Conservation (phyloP, 2,797 vertebrate species). For the Mus minutoides region DNA sequence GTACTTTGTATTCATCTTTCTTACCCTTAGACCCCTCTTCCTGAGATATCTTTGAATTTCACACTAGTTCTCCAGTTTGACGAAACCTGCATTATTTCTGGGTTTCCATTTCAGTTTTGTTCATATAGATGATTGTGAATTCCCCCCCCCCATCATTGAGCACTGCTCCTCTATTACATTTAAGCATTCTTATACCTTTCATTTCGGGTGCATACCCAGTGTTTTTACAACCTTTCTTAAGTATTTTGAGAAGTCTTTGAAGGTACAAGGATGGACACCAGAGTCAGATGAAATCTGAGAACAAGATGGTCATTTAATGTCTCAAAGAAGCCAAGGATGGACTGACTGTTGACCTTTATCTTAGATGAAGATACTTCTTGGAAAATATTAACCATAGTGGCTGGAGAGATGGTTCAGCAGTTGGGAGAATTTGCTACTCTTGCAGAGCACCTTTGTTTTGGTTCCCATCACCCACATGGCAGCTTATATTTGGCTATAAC, state of each 20-base stretch:
- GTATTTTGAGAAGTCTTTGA: neutral
- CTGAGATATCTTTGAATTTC: neutral
- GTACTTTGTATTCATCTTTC: neutral
- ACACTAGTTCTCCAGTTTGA: neutral
- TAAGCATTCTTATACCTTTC: neutral
- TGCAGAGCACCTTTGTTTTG: neutral
- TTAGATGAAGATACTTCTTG: neutral
- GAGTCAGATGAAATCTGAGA: neutral
- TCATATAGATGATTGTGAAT: neutral
- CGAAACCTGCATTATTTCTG: neutral
- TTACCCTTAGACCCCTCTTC: neutral
- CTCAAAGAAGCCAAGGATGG: neutral
- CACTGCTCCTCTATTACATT: neutral
- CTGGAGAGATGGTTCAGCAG: neutral
- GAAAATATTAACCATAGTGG: neutral
- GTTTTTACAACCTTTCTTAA: constrained; percentile 10
- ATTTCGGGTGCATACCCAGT: neutral
- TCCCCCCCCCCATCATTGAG: neutral
- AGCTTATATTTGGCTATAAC: neutral
- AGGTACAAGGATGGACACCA: neutral
- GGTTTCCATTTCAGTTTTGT: neutral
- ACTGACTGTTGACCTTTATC: neutral
- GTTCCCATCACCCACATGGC: neutral
- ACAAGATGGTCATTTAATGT: too few species aligned
- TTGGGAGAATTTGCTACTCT: neutral